Percentiles rank a stretch among this genome's conserved stretches.
Evolutionary conservation across 2,888 invertebrate species (phyloP).

Genomic region (Tetragonisca angustula): DNA sequence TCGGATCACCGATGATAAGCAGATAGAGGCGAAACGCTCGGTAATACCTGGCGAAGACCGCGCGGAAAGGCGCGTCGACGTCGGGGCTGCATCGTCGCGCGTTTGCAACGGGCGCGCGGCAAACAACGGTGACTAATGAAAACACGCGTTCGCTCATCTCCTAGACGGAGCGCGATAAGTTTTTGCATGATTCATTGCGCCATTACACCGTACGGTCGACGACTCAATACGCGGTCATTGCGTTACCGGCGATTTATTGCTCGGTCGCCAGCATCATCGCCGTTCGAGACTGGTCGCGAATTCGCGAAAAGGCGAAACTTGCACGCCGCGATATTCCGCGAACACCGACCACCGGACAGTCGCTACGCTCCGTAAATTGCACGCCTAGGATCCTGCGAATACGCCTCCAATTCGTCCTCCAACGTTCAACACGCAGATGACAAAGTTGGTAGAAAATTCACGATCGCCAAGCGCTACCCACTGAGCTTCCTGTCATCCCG

Average conservation of each 20-base stretch:
- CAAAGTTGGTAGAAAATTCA: background rate
- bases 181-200: constrained; percentile 72
- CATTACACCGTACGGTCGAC: constrained; percentile 68
- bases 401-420: background rate
- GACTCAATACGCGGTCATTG: constrained; percentile 72
- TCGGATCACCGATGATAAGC: constrained; percentile 58
- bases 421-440: background rate
- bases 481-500: constrained; percentile 32
- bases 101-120: constrained; percentile 52
- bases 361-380: background rate
- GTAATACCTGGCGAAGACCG: constrained; percentile 47
- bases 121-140: constrained; percentile 72
- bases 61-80: constrained; percentile 12
- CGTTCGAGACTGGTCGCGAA: constrained; percentile 43
- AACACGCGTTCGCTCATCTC: constrained; percentile 70
- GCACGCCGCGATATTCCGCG: constrained; percentile 5
- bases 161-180: constrained; percentile 64
- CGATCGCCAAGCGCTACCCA: constrained; percentile 9
- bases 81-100: background rate
- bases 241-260: constrained; percentile 71
- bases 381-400: background rate
- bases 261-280: constrained; percentile 12
- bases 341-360: constrained; percentile 26
- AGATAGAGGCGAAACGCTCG: constrained; percentile 59
- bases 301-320: constrained; percentile 43